Percentiles rank a stretch among this genome's conserved stretches.
phyloP scores from a whole-genome alignment of 1,140 invertebrate genomes.

The Drosophila serrata region DNA sequence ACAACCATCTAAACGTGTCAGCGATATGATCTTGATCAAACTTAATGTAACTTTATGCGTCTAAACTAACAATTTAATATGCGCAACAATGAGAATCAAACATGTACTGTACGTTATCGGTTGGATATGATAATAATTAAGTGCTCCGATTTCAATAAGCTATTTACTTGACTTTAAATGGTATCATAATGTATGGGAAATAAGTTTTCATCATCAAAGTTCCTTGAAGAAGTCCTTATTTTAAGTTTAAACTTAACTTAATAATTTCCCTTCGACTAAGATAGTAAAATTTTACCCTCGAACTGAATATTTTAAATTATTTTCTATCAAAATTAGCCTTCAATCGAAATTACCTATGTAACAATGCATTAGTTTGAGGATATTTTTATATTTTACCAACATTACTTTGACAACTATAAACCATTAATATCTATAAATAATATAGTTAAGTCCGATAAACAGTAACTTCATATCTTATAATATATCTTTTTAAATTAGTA shows the following conservation, averaged over 20 bases:
- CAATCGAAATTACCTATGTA: too few relatives aligned
- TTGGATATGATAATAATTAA: neutral
- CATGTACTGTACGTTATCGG: neutral
- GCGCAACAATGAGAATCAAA: neutral
- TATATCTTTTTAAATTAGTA: too few relatives aligned
- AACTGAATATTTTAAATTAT: neutral
- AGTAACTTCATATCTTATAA: too few relatives aligned
- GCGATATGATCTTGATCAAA: conserved; percentile 33
- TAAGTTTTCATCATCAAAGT: neutral
- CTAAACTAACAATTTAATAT: conserved; percentile 27
- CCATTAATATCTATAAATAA: too few relatives aligned
- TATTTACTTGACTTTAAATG: neutral
- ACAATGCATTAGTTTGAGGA: too few relatives aligned
- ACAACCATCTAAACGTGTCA: conserved; percentile 33
- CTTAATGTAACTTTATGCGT: conserved; percentile 15
- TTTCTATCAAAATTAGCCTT: neutral
- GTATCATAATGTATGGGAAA: neutral
- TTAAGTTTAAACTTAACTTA: neutral
- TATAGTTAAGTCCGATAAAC: too few relatives aligned
- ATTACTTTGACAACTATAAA: too few relatives aligned
- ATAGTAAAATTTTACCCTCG: neutral
- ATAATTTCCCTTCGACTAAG: neutral
- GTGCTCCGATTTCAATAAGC: neutral
- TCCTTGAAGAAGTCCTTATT: neutral
- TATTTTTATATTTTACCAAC: too few relatives aligned